phyloP scores from a whole-genome alignment of 1,140 invertebrate genomes.

The Zophobas atratus region DNA sequence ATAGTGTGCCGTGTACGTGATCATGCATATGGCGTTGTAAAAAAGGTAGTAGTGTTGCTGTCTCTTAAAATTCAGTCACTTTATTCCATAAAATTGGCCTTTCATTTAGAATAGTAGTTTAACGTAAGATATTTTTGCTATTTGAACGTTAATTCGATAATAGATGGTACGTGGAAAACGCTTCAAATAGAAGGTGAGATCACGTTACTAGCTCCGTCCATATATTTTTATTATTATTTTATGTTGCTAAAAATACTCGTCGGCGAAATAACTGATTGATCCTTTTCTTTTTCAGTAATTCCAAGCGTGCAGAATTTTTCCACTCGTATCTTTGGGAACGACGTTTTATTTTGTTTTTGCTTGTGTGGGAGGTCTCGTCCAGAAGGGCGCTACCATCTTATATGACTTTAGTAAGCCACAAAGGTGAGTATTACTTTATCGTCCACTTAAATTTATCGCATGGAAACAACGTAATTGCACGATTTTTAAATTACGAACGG shows the following conservation, averaged over 20 bases:
- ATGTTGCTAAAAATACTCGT: constrained; percentile 14
- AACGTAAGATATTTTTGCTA: constrained; percentile 3
- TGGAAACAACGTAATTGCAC: constrained; percentile 42
- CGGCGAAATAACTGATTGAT: background rate
- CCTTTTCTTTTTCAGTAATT: background rate
- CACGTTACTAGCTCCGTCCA: constrained; percentile 17
- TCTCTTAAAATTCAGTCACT: background rate
- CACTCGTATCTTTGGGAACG: background rate
- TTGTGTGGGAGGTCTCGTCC: constrained; percentile 71
- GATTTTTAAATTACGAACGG: constrained; percentile 21
- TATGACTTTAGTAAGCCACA: constrained; percentile 87
- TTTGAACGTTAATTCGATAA: constrained; percentile 30
- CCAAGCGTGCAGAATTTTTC: background rate
- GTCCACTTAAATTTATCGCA: constrained; percentile 7
- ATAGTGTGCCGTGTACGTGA: background rate
- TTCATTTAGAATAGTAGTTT: constrained; percentile 27
- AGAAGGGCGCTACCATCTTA: constrained; percentile 87
- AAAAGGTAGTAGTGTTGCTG: constrained; percentile 14
- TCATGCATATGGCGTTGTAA: constrained; percentile 25
- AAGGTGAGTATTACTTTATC: constrained; percentile 72
- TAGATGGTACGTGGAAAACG: constrained; percentile 25
- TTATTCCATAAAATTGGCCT: constrained; percentile 21
- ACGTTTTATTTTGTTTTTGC: constrained; percentile 37
- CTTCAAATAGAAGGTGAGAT: constrained; percentile 30
- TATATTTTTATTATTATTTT: constrained; percentile 23